A percentile compares a stretch with the other conserved stretches of the same genome.
These are phyloP conservation scores for Sturnira hondurensis DNA, from an alignment of 2,113 vertebrate species.

Conservation along the genomic window DNA sequence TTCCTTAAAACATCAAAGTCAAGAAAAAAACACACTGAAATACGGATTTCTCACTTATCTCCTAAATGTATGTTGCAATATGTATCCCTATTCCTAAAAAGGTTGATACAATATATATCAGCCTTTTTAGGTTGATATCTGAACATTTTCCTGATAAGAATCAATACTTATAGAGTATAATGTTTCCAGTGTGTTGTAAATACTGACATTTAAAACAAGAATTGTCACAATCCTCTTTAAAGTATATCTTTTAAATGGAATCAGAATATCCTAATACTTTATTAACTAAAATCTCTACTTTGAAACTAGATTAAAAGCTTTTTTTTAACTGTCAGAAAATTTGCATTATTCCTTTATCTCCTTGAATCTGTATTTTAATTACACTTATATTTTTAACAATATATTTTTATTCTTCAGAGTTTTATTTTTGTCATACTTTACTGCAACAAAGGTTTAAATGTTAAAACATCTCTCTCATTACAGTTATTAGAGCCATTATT, in stretches of 20 bases:
- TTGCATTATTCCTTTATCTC: neutral
- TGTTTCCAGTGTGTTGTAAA: constrained; percentile 7
- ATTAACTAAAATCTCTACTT: neutral
- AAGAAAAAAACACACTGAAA: neutral
- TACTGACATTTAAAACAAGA: constrained; percentile 13
- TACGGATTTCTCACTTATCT: neutral
- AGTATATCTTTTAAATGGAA: constrained; percentile 21
- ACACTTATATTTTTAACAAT: neutral
- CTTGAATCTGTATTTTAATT: neutral
- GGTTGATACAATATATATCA: too few species aligned
- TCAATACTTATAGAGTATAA: neutral
- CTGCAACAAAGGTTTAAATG: neutral
- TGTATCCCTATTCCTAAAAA: too few species aligned
- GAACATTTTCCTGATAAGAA: neutral
- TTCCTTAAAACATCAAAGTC: neutral
- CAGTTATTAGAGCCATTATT: neutral
- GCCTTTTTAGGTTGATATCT: constrained; percentile 19
- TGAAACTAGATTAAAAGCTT: neutral
- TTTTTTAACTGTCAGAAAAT: neutral
- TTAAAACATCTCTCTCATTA: neutral
- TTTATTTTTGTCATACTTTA: constrained; percentile 28
- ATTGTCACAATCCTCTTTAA: neutral
- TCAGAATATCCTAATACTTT: neutral
- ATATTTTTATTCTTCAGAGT: neutral
- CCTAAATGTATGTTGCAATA: constrained; percentile 5